Percentiles rank a stretch among this genome's conserved stretches.
Conservation (phyloP, 1,140 invertebrate genomes). For the Drosophila orosa region DNA sequence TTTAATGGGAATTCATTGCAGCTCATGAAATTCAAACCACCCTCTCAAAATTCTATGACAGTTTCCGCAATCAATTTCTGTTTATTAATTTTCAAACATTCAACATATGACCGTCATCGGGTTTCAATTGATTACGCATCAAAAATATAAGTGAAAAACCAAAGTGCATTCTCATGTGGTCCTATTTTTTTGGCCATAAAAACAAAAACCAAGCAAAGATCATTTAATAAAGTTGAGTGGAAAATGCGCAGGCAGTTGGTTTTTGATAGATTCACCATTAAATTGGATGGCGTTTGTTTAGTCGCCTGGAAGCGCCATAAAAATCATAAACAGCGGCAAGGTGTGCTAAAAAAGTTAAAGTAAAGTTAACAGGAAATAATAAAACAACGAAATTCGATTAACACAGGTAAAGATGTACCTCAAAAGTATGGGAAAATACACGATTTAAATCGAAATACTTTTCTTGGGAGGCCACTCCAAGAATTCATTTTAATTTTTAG, state of each 20-base stretch:
- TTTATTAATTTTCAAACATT: slow-evolving; percentile 32
- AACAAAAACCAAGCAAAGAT: slow-evolving; percentile 23
- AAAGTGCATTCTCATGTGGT: slow-evolving; percentile 10
- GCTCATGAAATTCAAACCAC: slow-evolving; percentile 33
- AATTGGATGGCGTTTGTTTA: slow-evolving; percentile 70
- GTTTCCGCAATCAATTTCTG: slow-evolving; percentile 11
- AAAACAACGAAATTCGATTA: slow-evolving; percentile 8
- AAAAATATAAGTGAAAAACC: slow-evolving; percentile 2
- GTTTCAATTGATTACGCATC: slow-evolving; percentile 24
- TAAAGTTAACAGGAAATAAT: slow-evolving; percentile 7
- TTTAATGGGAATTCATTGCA: slow-evolving; percentile 34
- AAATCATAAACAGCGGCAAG: slow-evolving; percentile 66
- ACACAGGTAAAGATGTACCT: slow-evolving; percentile 6
- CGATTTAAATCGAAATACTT: background rate
- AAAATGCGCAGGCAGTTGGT: slow-evolving; percentile 35
- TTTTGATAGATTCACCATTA: slow-evolving; percentile 62
- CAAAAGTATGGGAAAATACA: background rate
- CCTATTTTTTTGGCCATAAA: slow-evolving; percentile 4
- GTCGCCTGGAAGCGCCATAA: slow-evolving; percentile 73
- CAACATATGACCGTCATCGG: slow-evolving; percentile 6
- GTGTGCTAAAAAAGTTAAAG: slow-evolving; percentile 35
- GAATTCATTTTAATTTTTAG: background rate
- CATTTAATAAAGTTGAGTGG: slow-evolving; percentile 51
- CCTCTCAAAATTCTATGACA: slow-evolving; percentile 5
- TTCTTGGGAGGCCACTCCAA: background rate